Evolutionary conservation across 2,797 vertebrate genomes (phyloP).

Genomic region (Discoglossus pictus): DNA sequence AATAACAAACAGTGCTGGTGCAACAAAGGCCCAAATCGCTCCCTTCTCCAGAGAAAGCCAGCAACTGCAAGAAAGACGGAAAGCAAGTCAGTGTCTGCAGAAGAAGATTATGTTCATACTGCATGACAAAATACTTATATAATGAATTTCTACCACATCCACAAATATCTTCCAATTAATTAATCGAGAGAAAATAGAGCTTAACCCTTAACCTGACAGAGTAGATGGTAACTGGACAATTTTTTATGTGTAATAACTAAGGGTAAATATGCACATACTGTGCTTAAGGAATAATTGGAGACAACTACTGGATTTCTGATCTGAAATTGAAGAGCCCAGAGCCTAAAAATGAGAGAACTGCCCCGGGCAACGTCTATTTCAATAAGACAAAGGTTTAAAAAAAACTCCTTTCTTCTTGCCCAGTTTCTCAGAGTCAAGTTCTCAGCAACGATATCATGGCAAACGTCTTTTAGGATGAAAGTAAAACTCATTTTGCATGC

Average conservation of each 20-base stretch:
- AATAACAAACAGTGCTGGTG: slow-evolving; percentile 88
- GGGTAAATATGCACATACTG: not conserved
- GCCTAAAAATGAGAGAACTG: not conserved
- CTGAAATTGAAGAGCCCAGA: not conserved
- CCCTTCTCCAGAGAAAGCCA: slow-evolving; percentile 89
- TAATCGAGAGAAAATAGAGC: too few relatives aligned
- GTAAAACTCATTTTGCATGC: slow-evolving; percentile 25
- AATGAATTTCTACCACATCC: too few relatives aligned
- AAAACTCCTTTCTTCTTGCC: not conserved
- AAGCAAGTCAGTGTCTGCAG: slow-evolving; percentile 1
- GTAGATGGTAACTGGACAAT: too few relatives aligned
- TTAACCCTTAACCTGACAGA: not conserved
- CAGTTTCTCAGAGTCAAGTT: slow-evolving; percentile 15
- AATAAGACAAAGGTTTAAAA: slow-evolving; percentile 17
- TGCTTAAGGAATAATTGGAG: not conserved
- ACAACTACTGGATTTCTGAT: not conserved
- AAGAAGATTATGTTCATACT: too few relatives aligned
- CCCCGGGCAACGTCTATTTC: slow-evolving; percentile 17
- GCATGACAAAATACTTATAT: too few relatives aligned
- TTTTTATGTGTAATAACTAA: slow-evolving; percentile 4
- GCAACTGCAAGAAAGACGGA: slow-evolving; percentile 76
- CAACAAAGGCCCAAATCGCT: slow-evolving; percentile 96
- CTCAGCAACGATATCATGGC: not conserved
- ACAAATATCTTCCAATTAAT: too few relatives aligned
- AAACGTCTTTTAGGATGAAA: slow-evolving; percentile 18